Base-by-base conservation (phyloP, 1,140 invertebrate genomes). In the Helicoverpa armigera region DNA sequence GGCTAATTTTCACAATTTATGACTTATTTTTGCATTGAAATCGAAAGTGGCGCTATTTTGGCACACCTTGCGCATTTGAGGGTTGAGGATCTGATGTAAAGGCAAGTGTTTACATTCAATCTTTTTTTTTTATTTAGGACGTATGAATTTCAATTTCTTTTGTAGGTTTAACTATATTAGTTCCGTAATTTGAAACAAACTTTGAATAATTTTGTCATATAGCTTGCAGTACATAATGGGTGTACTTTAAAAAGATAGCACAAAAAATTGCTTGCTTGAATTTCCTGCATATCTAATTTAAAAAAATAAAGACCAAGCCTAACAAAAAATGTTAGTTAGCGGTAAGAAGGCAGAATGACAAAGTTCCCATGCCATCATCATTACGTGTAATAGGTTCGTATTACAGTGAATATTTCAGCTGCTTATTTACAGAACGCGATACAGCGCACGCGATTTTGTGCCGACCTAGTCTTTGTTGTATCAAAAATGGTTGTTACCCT, bases 341-440 rank as follows among this genome's bases (percentile, higher is more conserved):
- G 75, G 61, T 79, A 79, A 70, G 65, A 56, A 70, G 53, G 82
- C 82, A 83, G 82, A 90, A 90, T 87, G 88, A 90, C 89, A 88
- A 84, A 87, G 89, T 91, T 93, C 89, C 86, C 89, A 92, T 86
- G 88, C 89, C 87, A 93, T 92, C 90, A 94, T 92, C 91, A 92
- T 94, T 94, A 94, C 58, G 53, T 86, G 75, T 93, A 92, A 93
- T 91, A 85, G 88, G 83, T 88, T 86, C 87, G 87, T 87, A 89
- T 92, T 91, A 91, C 83, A 86, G 87, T 88, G 82, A 90, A 92
- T 90, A 90, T 92, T 93, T 91, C 88, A 90, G 90, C 88, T 89
- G 90, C 92, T 90, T 92, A 91, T 87, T 90, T 90, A 91, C 88
- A 88, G 89, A 87, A 86, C 69, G 81, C 82, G 82, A 87, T 82